Evolutionary conservation across 2,113 vertebrate genomes (phyloP).

Genomic region (Diglossa brunneiventris): DNA sequence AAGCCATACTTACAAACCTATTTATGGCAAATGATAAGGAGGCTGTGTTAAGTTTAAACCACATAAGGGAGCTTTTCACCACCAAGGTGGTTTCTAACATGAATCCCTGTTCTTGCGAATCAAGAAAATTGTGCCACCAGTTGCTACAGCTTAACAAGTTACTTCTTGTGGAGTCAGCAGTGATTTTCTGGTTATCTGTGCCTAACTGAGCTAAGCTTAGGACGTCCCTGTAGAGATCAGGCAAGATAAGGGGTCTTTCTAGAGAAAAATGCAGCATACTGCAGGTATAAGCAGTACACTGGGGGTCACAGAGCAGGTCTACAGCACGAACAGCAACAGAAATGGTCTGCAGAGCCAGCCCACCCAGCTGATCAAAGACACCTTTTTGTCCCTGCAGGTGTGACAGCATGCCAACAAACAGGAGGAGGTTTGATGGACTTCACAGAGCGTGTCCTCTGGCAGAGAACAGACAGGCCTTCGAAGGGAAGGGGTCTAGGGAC

Average conservation of each 20-base stretch:
- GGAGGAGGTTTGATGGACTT: background rate
- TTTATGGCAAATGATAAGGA: constrained; percentile 37
- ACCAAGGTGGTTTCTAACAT: background rate
- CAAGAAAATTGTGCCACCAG: background rate
- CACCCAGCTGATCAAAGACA: background rate
- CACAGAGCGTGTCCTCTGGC: background rate
- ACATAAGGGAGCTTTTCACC: background rate
- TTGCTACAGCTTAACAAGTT: background rate
- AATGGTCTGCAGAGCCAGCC: background rate
- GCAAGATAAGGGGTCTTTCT: background rate
- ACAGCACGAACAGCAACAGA: background rate
- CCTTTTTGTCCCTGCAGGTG: background rate
- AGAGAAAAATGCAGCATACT: background rate
- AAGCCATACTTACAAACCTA: constrained; percentile 7
- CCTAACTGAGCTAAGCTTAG: background rate
- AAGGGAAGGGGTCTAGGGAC: background rate
- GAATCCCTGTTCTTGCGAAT: background rate
- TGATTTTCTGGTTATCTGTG: background rate
- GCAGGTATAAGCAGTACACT: background rate
- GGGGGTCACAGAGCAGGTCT: background rate
- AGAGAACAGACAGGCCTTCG: background rate
- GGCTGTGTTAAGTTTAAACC: background rate
- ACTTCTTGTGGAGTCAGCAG: background rate
- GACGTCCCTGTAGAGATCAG: background rate
- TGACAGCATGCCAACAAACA: background rate